Evolutionary conservation across 2,113 vertebrate genomes (phyloP).

Genomic region (Rynchops niger): DNA sequence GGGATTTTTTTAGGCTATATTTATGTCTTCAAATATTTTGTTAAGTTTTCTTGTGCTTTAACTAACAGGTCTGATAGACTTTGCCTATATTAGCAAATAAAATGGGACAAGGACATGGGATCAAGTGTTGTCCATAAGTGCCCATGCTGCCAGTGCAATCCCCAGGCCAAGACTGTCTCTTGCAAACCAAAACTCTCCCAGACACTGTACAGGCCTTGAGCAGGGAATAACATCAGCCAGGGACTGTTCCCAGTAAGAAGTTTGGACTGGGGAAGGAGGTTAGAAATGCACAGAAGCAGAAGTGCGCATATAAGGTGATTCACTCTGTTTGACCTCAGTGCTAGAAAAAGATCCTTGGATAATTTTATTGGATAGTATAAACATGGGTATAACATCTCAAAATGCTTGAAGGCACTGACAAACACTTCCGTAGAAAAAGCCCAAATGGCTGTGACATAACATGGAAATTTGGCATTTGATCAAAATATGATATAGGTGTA

Average conservation of each 20-base stretch:
- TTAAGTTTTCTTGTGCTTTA: not conserved
- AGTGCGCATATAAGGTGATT: not conserved
- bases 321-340: not conserved
- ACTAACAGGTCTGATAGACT: not conserved
- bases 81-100: not conserved
- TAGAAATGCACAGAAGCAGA: not conserved
- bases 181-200: not conserved
- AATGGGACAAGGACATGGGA: not conserved
- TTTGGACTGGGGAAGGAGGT: not conserved
- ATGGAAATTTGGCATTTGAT: not conserved
- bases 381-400: not conserved
- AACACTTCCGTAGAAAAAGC: not conserved
- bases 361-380: not conserved
- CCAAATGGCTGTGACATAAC: not conserved
- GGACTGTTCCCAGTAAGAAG: not conserved
- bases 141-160: not conserved
- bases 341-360: not conserved
- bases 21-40: not conserved
- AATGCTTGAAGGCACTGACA: not conserved
- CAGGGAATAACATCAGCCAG: not conserved
- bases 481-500: not conserved
- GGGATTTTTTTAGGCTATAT: not conserved
- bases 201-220: not conserved
- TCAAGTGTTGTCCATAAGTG: not conserved
- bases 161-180: not conserved